Evolutionary conservation across 1,140 invertebrate genomes (phyloP).

Genomic region (Drosophila mayri): DNA sequence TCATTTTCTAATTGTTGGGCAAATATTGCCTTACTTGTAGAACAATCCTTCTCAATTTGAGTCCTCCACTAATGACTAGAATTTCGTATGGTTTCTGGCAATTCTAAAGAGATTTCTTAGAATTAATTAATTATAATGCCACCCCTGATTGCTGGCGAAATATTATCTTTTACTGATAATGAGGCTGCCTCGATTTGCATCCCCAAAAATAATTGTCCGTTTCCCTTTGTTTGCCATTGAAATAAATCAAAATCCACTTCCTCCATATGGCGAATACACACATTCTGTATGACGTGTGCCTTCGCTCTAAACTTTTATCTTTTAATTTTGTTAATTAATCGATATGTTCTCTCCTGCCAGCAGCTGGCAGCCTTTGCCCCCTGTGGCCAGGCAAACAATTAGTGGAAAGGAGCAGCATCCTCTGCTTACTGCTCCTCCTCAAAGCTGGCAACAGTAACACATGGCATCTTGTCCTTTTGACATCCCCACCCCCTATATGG

Average conservation of each 20-base stretch:
- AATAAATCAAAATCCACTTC: slow-evolving; percentile 57
- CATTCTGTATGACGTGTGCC: not conserved
- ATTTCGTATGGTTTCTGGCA: not conserved
- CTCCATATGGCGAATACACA: not conserved
- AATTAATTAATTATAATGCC: slow-evolving; percentile 38
- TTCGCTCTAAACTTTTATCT: slow-evolving; percentile 66
- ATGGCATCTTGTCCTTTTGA: slow-evolving; percentile 37
- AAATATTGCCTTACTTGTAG: not conserved
- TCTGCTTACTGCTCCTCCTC: not conserved
- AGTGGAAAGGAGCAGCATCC: slow-evolving; percentile 58
- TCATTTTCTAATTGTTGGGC: not conserved
- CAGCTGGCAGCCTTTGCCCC: slow-evolving; percentile 17
- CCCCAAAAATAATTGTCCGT: slow-evolving; percentile 28
- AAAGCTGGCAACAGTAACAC: slow-evolving; percentile 49
- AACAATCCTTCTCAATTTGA: not conserved
- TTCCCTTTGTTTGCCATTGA: slow-evolving; percentile 26
- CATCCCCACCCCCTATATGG: slow-evolving; percentile 8
- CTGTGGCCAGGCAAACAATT: slow-evolving; percentile 72
- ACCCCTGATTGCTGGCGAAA: not conserved
- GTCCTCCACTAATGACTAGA: not conserved
- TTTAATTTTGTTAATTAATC: slow-evolving; percentile 80
- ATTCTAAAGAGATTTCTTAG: not conserved
- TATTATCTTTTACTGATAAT: slow-evolving; percentile 24
- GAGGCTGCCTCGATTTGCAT: slow-evolving; percentile 27
- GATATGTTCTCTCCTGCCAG: slow-evolving; percentile 44